A percentile compares a stretch with the other conserved stretches of the same genome.
These are phyloP conservation scores for Momotus momota DNA, from an alignment of 2,797 vertebrate species.

Conservation along the genomic window DNA sequence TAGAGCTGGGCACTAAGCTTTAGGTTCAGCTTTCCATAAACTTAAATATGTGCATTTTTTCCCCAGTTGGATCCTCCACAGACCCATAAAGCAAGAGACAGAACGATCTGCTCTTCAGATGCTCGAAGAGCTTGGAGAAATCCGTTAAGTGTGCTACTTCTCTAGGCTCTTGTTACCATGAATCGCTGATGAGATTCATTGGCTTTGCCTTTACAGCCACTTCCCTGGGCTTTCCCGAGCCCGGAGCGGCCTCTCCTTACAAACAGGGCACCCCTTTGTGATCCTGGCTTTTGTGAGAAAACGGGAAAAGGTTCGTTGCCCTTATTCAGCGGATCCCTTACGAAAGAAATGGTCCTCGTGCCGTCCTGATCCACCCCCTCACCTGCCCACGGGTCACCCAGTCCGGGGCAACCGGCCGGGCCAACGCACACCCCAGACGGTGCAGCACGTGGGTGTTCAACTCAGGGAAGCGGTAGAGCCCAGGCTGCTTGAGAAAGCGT, in stretches of 20 bases:
- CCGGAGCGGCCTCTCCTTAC: accelerated
- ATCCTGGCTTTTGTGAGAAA: neutral
- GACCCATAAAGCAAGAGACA: slow-evolving; percentile 44
- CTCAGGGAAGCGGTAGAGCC: neutral
- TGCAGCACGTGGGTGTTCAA: slow-evolving; percentile 19
- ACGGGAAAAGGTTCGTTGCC: neutral
- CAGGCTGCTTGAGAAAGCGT: slow-evolving; percentile 36
- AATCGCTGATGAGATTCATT: neutral
- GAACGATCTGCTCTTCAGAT: slow-evolving; percentile 28
- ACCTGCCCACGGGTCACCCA: neutral
- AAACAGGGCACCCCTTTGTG: neutral
- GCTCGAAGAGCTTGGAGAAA: slow-evolving; percentile 43
- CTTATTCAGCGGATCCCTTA: neutral
- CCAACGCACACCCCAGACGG: neutral
- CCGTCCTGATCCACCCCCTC: neutral
- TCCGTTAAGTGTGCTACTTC: slow-evolving; percentile 42
- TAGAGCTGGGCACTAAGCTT: neutral
- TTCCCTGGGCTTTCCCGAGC: neutral
- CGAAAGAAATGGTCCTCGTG: neutral
- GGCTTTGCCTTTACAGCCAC: neutral
- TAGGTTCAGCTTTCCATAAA: slow-evolving; percentile 35
- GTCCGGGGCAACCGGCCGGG: neutral
- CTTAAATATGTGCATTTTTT: slow-evolving; percentile 59
- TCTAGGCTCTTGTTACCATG: slow-evolving; percentile 16
- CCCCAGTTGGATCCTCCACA: slow-evolving; percentile 14